Evolutionary conservation across 30 jellyfish, hydroid and myxozoan genomes (phyloP), one percentile per base, ranked within the genome.

Genomic region (Hydra vulgaris): DNA sequence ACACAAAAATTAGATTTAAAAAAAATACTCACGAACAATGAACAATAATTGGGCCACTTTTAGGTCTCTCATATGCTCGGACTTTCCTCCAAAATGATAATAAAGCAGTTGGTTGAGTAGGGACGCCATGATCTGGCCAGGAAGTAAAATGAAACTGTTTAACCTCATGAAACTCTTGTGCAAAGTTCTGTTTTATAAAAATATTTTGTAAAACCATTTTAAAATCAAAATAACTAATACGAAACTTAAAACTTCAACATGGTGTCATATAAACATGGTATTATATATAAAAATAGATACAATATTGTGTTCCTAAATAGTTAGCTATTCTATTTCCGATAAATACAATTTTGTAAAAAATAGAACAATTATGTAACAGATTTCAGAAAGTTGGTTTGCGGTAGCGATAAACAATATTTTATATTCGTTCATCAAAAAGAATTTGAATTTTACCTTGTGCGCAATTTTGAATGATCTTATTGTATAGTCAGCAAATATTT

Each of bases 91-190:
- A 26, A 83, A 90, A 90, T 17, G 90, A 83, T n/a, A 90, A 81
- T 8, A 90, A 73, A 23, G 95, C 88, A 7, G 95, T 90, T 15
- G 97, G 93, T 25, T 90, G 84, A 26, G 73, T 76, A 20, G 97
- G 97, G 7, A 90, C 95, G 1, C 97, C 97, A 54, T 90, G 97
- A 69, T 90, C 97, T 0, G 97, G 97, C 97, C 97, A 90, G 15
- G 85, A 89, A 0, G 97, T 90, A 74, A 90, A 90, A 82, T 90
- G 97, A 77, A 90, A 90, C 71, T 90, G 97, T 74, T 83, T 85
- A 75, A 90, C 97, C 79, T 90, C 95, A 27, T 94, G 86, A 24
- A 89, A 53, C 68, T 90, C 97, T 3, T 72, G 91, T 7, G 85
- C 74, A 74, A 71, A 87, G 17, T 82, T 53, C 97, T 89, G 74